Evolutionary conservation across 2,113 vertebrate genomes (phyloP).

Genomic region (Gambusia affinis): DNA sequence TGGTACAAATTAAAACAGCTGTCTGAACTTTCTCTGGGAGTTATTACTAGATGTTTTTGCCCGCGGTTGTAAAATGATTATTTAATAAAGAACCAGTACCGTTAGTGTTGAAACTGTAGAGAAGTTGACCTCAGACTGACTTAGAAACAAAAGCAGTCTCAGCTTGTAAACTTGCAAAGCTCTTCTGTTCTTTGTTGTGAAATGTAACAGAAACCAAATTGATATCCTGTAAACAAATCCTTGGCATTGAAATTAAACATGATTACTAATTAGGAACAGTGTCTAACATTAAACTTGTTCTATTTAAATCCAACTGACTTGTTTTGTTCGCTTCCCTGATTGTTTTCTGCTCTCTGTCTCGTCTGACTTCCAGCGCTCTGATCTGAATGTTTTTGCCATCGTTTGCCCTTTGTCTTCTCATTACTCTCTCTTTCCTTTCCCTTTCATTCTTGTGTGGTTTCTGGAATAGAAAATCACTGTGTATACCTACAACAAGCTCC

Average conservation of each 20-base stretch:
- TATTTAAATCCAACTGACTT: constrained; percentile 38
- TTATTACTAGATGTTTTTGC: background rate
- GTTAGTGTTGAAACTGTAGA: background rate
- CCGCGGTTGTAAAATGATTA: background rate
- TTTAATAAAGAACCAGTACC: background rate
- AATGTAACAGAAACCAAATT: constrained; percentile 40
- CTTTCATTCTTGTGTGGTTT: constrained; percentile 34
- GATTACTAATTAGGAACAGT: constrained; percentile 59
- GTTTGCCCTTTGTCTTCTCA: constrained; percentile 33
- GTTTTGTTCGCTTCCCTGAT: constrained; percentile 21
- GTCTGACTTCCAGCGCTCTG: constrained; percentile 7
- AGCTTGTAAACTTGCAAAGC: constrained; percentile 21
- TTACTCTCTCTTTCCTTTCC: constrained; percentile 29
- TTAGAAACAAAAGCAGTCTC: constrained; percentile 19
- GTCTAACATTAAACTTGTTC: constrained; percentile 24
- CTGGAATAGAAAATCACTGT: constrained; percentile 51
- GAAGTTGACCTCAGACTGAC: constrained; percentile 20
- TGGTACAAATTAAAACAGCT: too few species aligned
- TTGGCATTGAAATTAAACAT: constrained; percentile 38
- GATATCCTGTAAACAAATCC: constrained; percentile 46
- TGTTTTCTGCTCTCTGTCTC: constrained; percentile 15
- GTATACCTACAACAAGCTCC: constrained; percentile 45
- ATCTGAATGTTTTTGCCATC: constrained; percentile 7
- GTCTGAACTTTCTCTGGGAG: background rate
- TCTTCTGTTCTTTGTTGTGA: constrained; percentile 28